Evolutionary conservation across 2,888 invertebrate genomes (phyloP).

Genomic region (Synanthedon vespiformis): DNA sequence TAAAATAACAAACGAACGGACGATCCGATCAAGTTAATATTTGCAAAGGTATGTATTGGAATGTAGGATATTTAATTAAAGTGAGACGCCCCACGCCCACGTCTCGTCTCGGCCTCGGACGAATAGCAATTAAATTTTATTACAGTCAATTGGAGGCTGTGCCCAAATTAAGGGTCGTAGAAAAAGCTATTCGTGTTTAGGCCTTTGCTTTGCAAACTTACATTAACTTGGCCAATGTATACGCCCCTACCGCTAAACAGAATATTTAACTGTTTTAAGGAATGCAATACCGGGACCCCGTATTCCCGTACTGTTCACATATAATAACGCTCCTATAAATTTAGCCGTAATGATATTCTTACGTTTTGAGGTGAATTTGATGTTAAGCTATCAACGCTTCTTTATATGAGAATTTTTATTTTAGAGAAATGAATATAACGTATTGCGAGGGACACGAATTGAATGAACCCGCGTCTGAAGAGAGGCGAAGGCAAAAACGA

Average conservation of each 20-base stretch:
- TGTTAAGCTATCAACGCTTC: too few species aligned
- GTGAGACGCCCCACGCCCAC: conserved; percentile 10
- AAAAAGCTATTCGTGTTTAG: conserved; percentile 9
- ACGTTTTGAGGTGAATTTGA: too few species aligned
- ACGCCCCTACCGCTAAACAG: too few species aligned
- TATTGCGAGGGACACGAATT: conserved; percentile 26
- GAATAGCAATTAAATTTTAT: conserved; percentile 21
- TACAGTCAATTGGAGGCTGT: conserved; percentile 16
- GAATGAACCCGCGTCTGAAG: conserved; percentile 10
- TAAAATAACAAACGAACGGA: background rate
- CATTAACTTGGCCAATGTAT: too few species aligned
- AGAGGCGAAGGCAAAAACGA: conserved; percentile 7
- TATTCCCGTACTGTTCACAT: too few species aligned
- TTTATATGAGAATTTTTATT: too few species aligned
- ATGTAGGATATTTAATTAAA: conserved; percentile 35
- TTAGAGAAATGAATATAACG: conserved; percentile 1
- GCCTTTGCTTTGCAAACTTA: background rate
- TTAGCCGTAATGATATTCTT: too few species aligned
- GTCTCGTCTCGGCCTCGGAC: conserved; percentile 1
- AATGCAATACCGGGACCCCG: too few species aligned
- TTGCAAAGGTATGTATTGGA: conserved; percentile 10
- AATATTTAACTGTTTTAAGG: too few species aligned
- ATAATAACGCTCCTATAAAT: too few species aligned
- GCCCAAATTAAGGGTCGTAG: conserved; percentile 7
- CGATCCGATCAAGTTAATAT: background rate